Conservation (phyloP, 2,113 vertebrate genomes). For the Heptranchias perlo region DNA sequence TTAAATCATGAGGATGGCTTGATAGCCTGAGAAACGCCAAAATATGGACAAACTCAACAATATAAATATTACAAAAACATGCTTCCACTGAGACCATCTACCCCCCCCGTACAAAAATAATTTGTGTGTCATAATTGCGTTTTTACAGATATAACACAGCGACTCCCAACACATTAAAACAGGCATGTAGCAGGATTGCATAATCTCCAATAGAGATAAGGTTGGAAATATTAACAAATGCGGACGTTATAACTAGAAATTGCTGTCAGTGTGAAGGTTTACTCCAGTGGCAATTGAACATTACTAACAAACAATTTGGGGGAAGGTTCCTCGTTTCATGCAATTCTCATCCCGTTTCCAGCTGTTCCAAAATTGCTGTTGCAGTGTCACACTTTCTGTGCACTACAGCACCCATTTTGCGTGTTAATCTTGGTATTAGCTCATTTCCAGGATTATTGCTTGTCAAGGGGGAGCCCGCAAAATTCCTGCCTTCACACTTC, state of each 20-base stretch:
- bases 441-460: not conserved
- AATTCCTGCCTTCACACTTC: not conserved
- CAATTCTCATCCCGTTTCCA: not conserved
- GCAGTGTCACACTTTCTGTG: too few relatives aligned
- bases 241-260: not conserved
- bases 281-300: not conserved
- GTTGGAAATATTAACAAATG: not conserved
- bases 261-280: not conserved
- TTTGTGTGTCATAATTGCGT: not conserved
- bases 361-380: too few relatives aligned
- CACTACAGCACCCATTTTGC: too few relatives aligned
- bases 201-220: not conserved
- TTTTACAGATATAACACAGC: not conserved
- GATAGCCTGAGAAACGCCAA: not conserved
- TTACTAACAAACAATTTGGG: not conserved
- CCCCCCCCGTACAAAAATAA: not conserved
- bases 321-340: not conserved
- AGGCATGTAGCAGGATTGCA: not conserved
- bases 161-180: not conserved
- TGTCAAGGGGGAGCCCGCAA: not conserved
- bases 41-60: not conserved
- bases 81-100: not conserved
- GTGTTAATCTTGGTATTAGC: too few relatives aligned
- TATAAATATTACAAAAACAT: not conserved
- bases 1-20: not conserved